Conservation (phyloP, 2,113 vertebrate species). For the Eublepharis macularius region DNA sequence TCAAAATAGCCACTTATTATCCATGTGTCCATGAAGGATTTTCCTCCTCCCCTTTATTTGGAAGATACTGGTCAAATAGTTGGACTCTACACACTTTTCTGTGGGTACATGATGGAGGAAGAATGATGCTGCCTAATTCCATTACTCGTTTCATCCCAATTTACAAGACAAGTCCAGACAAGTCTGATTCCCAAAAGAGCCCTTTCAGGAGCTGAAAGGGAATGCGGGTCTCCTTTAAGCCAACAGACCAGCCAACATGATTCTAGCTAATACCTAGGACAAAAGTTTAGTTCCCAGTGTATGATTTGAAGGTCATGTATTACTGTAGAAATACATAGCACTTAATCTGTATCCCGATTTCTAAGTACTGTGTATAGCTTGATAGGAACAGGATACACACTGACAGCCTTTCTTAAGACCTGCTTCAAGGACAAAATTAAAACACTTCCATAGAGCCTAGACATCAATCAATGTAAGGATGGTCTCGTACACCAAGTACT, state of each 20-base stretch:
- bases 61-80: slow-evolving; percentile 1
- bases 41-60: background rate
- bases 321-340: slow-evolving; percentile 32
- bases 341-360: slow-evolving; percentile 28
- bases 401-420: slow-evolving; percentile 58
- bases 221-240: too few relatives aligned
- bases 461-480: slow-evolving; percentile 70
- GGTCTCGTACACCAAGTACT: slow-evolving; percentile 66
- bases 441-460: slow-evolving; percentile 58
- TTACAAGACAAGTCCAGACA: too few relatives aligned
- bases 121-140: too few relatives aligned
- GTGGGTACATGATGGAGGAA: accelerated
- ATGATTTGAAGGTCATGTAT: slow-evolving; percentile 41
- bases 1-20: background rate
- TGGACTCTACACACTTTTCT: slow-evolving; percentile 23
- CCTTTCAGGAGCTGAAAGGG: too few relatives aligned
- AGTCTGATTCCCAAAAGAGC: too few relatives aligned
- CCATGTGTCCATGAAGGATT: too few relatives aligned
- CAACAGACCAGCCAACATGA: too few relatives aligned
- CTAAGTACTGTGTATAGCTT: slow-evolving; percentile 20
- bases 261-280: too few relatives aligned
- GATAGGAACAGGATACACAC: slow-evolving; percentile 49
- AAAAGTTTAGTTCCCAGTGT: background rate
- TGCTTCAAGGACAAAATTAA: slow-evolving; percentile 68
- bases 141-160: too few relatives aligned